These are phyloP conservation scores for Coleophora flavipennella DNA, from an alignment of 2,888 invertebrate genomes.

Conservation along the genomic window DNA sequence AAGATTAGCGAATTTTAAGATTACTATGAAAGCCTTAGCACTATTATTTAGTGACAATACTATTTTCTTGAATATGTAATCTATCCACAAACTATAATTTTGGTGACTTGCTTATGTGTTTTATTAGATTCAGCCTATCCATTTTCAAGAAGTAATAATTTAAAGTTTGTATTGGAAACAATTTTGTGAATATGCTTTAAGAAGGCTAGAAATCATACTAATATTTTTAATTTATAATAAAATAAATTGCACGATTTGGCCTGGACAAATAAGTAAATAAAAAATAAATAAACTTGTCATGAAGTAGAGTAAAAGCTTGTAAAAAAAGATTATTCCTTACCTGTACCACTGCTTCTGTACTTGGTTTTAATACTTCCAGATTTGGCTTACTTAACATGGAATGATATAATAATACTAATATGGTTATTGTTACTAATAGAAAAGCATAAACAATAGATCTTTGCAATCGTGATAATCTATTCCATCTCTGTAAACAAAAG, in stretches of 20 bases:
- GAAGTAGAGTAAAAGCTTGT: not conserved
- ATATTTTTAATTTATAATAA: not conserved
- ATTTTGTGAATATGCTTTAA: too few species aligned
- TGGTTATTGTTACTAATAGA: slow-evolving; percentile 68
- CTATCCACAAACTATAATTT: too few species aligned
- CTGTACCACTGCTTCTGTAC: not conserved
- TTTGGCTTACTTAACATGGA: slow-evolving; percentile 31
- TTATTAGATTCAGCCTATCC: too few species aligned
- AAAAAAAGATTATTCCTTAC: not conserved
- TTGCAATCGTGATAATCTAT: slow-evolving; percentile 87
- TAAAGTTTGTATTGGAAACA: too few species aligned
- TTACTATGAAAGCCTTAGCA: too few species aligned
- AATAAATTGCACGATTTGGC: not conserved
- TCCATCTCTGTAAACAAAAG: slow-evolving; percentile 84
- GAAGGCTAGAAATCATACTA: too few species aligned
- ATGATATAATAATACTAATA: slow-evolving; percentile 74
- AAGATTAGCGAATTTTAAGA: too few species aligned
- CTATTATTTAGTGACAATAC: too few species aligned
- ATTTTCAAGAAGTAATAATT: too few species aligned
- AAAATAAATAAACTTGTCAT: too few species aligned
- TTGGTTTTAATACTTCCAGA: slow-evolving; percentile 22
- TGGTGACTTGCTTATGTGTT: too few species aligned
- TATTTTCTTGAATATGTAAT: too few species aligned
- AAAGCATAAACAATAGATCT: slow-evolving; percentile 81
- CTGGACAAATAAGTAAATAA: not conserved